Base-by-base conservation (phyloP, 2,113 vertebrate species). In the Phylloscopus trochilus region DNA sequence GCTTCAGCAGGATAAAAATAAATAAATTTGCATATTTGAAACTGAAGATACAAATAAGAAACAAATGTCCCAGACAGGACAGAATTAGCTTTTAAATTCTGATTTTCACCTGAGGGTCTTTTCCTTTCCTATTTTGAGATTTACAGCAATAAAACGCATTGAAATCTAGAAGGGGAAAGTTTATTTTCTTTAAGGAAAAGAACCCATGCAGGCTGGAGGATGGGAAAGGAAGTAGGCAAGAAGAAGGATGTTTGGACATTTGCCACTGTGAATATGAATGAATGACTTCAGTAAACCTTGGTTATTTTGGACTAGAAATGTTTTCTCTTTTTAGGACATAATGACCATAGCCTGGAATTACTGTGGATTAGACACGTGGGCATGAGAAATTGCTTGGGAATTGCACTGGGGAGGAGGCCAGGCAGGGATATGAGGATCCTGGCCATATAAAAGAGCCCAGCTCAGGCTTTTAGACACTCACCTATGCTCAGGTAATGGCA, bases 221-320 rank as follows among this genome's bases (percentile, higher is more conserved):
- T 91, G 89, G 91, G 93, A 93, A 95, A 92, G 83, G 95, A 96
- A 93, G 62, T 1, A 52, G 41, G 66, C 64, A 92, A 82, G 68
- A 51, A 89, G n/a, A 62, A 89, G 27, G 83, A 79, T 53, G 63
- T 58, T 63, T 95, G 84, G 81, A 22, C 55, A 85, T 82, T 73
- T 74, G 85, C 88, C 92, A 74, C 26, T 7, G 37, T 44, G 79
- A 87, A 84, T 84, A 82, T 62, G 78, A 95, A 82, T 62, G 78
- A 95, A 87, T 28, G 46, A 73, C 84, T 84, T 41, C 74, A 89
- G 74, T 24, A 79, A 82, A 87, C 55, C 31, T 49, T 6, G 10
- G 67, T 27, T 83, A 79, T 80, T 94, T 92, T 77, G 88, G 85
- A 64, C 59, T 55, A 27, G 23, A 88, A 93, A 80, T 37, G 51